Conservation (phyloP, 2,113 vertebrate genomes). For the Phalacrocorax pelagicus region DNA sequence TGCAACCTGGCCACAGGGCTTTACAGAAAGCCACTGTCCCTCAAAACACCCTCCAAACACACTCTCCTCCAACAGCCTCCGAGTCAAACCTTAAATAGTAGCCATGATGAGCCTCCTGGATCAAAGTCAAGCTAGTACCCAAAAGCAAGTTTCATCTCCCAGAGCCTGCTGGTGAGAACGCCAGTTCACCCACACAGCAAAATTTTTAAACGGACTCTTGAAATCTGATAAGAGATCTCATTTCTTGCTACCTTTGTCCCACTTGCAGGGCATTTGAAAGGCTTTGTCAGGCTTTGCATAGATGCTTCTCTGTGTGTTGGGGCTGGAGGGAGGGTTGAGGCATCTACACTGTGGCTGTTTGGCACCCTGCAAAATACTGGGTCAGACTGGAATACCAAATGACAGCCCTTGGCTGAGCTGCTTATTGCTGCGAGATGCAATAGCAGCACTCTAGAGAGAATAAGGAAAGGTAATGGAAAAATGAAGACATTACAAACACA, state of each 20-base stretch:
- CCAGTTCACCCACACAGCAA: not conserved
- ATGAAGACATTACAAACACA: not conserved
- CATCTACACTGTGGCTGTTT: slow-evolving; percentile 17
- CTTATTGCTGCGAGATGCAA: not conserved
- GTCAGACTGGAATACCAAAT: slow-evolving; percentile 35
- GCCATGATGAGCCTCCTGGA: not conserved
- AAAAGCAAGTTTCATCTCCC: not conserved
- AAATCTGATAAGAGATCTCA: slow-evolving; percentile 54
- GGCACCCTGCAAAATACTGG: slow-evolving; percentile 23
- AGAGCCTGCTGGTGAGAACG: not conserved
- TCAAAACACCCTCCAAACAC: not conserved
- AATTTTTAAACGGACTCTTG: slow-evolving; percentile 42
- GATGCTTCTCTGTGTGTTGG: slow-evolving; percentile 37
- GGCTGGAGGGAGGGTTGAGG: slow-evolving; percentile 17
- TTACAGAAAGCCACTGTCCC: not conserved
- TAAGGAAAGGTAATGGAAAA: not conserved
- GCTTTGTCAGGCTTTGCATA: slow-evolving; percentile 50
- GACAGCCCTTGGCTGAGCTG: not conserved
- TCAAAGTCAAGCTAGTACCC: not conserved
- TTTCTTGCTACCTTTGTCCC: slow-evolving; percentile 59
- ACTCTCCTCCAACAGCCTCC: not conserved
- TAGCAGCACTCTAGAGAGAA: not conserved
- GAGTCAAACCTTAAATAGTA: not conserved
- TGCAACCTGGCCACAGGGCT: not conserved
- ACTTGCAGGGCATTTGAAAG: slow-evolving; percentile 41